A percentile compares a stretch with the other conserved stretches of the same genome.
Evolutionary conservation across 2,888 invertebrate species (phyloP).

Genomic region (Agrotis exclamationis): DNA sequence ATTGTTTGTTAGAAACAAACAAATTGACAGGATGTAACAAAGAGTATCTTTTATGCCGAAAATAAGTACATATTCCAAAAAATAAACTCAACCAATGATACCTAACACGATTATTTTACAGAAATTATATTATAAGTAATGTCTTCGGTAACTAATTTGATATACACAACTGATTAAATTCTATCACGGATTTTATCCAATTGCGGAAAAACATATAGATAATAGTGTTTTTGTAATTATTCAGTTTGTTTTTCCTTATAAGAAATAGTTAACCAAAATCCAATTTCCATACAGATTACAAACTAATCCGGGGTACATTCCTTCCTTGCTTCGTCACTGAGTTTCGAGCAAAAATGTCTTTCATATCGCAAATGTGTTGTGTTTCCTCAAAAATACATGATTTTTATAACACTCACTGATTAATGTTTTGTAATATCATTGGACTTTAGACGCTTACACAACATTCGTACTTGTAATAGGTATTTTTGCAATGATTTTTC

Average conservation of each 20-base stretch:
- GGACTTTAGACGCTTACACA: conserved; percentile 34
- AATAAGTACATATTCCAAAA: too few species aligned
- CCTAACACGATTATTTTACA: too few species aligned
- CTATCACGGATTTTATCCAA: background rate
- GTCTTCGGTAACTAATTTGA: background rate
- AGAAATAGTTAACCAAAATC: background rate
- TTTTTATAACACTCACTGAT: conserved; percentile 8
- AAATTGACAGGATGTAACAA: too few species aligned
- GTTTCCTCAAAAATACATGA: conserved; percentile 23
- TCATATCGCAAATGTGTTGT: background rate
- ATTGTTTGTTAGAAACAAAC: too few species aligned
- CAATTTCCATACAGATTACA: conserved; percentile 8
- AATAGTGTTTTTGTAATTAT: background rate
- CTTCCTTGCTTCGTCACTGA: conserved; percentile 14
- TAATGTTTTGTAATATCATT: conserved; percentile 21
- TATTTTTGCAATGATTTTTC: background rate
- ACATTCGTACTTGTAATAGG: background rate
- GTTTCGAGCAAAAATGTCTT: conserved; percentile 14
- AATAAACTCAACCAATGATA: background rate
- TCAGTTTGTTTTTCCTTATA: conserved; percentile 1
- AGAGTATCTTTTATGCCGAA: too few species aligned
- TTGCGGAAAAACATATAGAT: background rate
- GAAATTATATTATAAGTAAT: conserved; percentile 6
- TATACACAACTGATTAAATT: background rate
- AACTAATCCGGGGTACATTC: background rate